Conservation (phyloP, 2,113 vertebrate species). For the Nyctereutes procyonoides region DNA sequence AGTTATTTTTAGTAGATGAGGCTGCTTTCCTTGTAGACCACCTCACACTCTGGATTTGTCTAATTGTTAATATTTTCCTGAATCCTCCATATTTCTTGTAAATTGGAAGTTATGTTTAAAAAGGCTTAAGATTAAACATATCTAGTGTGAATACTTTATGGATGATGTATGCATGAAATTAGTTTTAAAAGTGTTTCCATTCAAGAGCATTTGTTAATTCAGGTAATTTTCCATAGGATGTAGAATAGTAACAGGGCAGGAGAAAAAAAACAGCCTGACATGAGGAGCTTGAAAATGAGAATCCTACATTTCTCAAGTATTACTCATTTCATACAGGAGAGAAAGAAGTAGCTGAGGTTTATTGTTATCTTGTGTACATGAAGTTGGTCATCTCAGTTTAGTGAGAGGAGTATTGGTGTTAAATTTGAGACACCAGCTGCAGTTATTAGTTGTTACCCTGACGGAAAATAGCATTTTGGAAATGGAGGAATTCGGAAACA, state of each 20-base stretch:
- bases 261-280: background rate
- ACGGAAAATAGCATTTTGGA: background rate
- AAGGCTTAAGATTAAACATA: background rate
- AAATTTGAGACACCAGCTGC: background rate
- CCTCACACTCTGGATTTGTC: background rate
- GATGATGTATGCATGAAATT: background rate
- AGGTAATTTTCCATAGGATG: background rate
- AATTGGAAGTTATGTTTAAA: background rate
- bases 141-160: background rate
- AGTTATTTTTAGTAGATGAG: background rate
- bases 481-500: background rate
- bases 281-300: background rate
- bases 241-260: background rate
- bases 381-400: background rate
- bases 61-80: background rate
- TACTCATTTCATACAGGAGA: background rate
- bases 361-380: background rate
- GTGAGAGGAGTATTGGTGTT: background rate
- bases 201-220: background rate
- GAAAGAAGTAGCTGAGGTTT: background rate
- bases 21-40: background rate
- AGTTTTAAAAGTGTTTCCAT: background rate
- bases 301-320: background rate
- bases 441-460: background rate
- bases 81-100: background rate